Evolutionary conservation across 2,113 vertebrate genomes (phyloP), one percentile per base, ranked within the genome.

Genomic region (Coptodon rendalli): DNA sequence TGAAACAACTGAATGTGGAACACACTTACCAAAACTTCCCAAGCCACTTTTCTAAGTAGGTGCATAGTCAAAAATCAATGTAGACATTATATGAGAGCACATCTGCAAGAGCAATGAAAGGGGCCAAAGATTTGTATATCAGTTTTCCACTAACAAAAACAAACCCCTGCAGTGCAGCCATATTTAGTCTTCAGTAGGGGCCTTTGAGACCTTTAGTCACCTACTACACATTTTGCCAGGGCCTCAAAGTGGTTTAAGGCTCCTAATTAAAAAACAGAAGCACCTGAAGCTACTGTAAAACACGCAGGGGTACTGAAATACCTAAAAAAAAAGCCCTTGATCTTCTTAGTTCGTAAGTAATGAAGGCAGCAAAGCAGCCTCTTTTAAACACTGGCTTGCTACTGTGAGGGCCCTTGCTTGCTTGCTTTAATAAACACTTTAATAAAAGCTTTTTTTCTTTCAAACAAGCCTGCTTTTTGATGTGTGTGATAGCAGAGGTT

Each of bases 201-300:
- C 56, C 66, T 87, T 54, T 86, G 13, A 71, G 22, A 68, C 61
- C 48, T n/a, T 17, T 14, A 61, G 38, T 27, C 78, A 16, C 50
- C 11, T 68, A 76, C 76, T 89, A 52, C 63, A 89, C 19, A 68
- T 80, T 91, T 85, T 86, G 29, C 92, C 90, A 88, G 34, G 53
- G 80, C 31, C 81, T 53, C 86, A 91, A 91, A 89, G 73, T 88
- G 52, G 40, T 85, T 89, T 82, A 50, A 87, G 89, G 71, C 90
- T 89, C 87, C 90, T 31, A 48, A 84, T 95, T 89, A 92, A 90
- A 87, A 53, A 81, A 36, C 68, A 80, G 48, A 85, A 85, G 43
- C 82, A 86, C 86, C 86, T 59, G 52, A 19, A 90, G 88, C 80
- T n/a, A 71, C 40, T 89, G 82, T 93, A 92, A 94, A 95, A 94